Evolutionary conservation across 2,888 invertebrate genomes (phyloP).

Genomic region (Drosophila mercatorum): DNA sequence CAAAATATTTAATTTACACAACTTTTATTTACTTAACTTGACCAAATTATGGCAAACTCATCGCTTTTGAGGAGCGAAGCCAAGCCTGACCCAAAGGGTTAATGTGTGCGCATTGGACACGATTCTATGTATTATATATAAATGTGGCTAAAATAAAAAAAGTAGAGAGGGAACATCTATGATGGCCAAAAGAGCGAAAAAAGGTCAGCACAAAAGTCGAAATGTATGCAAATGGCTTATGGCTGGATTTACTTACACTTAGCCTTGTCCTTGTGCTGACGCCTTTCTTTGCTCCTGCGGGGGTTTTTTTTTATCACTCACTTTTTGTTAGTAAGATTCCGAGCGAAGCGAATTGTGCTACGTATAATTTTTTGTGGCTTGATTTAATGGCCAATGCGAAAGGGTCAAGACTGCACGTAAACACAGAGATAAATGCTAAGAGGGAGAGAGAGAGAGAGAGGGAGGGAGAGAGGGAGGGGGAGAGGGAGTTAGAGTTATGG

Average conservation of each 20-base stretch:
- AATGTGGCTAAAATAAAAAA: constrained; percentile 10
- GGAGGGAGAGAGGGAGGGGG: too few species aligned
- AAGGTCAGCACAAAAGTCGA: constrained; percentile 51
- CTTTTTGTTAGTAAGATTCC: constrained; percentile 38
- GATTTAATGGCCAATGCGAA: constrained; percentile 54
- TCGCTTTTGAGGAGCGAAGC: background rate
- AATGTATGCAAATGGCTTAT: constrained; percentile 77
- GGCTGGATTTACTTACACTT: constrained; percentile 73
- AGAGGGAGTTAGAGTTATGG: constrained; percentile 46
- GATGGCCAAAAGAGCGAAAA: constrained; percentile 18
- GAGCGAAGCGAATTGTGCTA: constrained; percentile 38
- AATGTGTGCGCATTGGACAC: constrained; percentile 18
- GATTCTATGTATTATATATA: constrained; percentile 20
- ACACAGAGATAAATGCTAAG: background rate
- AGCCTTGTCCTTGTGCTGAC: constrained; percentile 26
- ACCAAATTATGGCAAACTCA: constrained; percentile 10
- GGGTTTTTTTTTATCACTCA: constrained; percentile 63
- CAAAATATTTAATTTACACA: background rate
- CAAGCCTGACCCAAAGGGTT: background rate
- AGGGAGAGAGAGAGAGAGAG: background rate
- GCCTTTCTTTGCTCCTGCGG: background rate
- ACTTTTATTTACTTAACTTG: constrained; percentile 5
- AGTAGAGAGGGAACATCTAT: constrained; percentile 10
- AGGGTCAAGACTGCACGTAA: constrained; percentile 53
- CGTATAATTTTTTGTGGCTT: constrained; percentile 46